Conservation (phyloP, 2,113 vertebrate species). For the Phylloscopus whistleri region DNA sequence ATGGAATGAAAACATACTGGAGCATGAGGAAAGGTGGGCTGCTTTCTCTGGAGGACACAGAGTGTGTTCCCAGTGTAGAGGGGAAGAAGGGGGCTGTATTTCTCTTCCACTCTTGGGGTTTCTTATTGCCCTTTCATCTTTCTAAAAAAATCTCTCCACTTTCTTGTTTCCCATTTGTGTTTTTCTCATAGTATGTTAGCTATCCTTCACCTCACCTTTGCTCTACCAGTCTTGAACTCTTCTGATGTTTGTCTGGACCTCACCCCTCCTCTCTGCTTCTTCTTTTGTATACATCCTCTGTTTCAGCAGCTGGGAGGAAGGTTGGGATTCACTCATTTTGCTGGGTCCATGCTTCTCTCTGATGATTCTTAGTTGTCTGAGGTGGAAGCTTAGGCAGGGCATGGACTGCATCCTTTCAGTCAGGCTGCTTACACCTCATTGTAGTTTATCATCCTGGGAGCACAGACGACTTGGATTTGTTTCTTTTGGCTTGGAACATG, state of each 20-base stretch:
- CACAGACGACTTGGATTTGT: neutral
- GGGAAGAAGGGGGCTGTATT: neutral
- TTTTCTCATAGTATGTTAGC: neutral
- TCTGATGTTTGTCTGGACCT: neutral
- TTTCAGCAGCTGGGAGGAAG: neutral
- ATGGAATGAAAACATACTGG: neutral
- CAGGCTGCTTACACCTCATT: neutral
- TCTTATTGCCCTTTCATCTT: neutral
- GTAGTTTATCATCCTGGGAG: neutral
- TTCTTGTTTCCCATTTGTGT: neutral
- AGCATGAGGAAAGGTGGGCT: neutral
- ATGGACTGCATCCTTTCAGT: neutral
- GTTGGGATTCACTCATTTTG: neutral
- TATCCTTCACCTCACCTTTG: neutral
- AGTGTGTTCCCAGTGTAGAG: fast-evolving
- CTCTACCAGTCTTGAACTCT: neutral
- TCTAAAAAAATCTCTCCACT: neutral
- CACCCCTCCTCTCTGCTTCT: neutral
- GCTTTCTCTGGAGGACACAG: neutral
- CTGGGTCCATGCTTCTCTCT: neutral
- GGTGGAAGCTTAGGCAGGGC: neutral
- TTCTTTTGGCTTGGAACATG: neutral
- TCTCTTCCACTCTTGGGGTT: neutral
- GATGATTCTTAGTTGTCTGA: neutral
- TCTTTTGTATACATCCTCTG: neutral